A percentile compares a stretch with the other conserved stretches of the same genome.
phyloP scores from a whole-genome alignment of 2,888 invertebrate species.

The Machimus atricapillus region DNA sequence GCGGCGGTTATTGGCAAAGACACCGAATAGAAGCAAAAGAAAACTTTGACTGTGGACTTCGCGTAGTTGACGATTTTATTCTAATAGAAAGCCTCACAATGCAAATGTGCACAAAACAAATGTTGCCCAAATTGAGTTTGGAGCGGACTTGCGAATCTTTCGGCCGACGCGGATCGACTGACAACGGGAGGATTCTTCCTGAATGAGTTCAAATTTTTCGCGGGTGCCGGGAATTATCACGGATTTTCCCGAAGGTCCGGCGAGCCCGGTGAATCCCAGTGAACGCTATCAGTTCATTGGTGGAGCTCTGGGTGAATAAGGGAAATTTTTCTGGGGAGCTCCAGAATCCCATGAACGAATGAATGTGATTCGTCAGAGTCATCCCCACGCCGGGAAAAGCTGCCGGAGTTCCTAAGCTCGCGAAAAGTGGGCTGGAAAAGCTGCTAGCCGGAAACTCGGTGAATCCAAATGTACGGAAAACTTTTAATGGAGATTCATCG shows the following conservation, averaged over 20 bases:
- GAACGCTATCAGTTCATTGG: neutral
- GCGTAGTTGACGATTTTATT: neutral
- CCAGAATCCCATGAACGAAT: neutral
- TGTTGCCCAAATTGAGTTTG: constrained; percentile 3
- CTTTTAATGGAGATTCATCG: neutral
- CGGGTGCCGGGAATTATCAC: neutral
- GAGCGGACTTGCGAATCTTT: constrained; percentile 52
- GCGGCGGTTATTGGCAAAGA: neutral
- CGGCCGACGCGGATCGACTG: constrained; percentile 62
- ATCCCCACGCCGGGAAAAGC: neutral
- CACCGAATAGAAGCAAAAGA: neutral
- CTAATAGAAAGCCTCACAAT: neutral
- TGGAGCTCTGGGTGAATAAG: neutral
- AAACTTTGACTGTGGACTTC: neutral
- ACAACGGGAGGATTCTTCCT: constrained; percentile 35
- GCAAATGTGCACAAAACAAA: constrained; percentile 27
- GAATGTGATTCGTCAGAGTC: neutral
- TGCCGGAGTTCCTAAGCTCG: neutral
- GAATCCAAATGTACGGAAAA: neutral
- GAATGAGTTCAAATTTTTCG: constrained; percentile 1
- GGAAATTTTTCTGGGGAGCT: neutral
- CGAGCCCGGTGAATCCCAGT: neutral
- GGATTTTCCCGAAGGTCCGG: neutral
- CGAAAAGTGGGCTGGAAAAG: constrained; percentile 17
- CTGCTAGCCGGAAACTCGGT: neutral